phyloP scores from a whole-genome alignment of 2,113 vertebrate species.

The Dasypus novemcinctus region DNA sequence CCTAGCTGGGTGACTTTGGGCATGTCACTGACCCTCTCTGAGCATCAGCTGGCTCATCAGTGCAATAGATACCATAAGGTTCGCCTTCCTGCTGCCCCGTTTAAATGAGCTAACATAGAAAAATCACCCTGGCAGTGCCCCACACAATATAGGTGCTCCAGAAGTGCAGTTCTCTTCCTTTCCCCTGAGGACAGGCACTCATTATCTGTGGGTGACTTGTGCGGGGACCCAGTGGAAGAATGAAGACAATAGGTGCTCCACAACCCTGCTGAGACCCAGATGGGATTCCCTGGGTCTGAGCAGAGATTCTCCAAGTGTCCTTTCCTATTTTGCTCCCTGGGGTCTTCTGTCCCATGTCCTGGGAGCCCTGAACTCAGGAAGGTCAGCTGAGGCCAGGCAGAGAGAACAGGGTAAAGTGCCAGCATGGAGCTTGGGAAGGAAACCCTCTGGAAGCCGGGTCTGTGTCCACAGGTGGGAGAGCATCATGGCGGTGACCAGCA shows the following conservation, averaged over 20 bases:
- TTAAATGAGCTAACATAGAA: not conserved
- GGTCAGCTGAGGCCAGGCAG: not conserved
- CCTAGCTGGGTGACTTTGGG: not conserved
- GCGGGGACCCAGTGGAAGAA: not conserved
- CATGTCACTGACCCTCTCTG: not conserved
- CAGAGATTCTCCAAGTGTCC: not conserved
- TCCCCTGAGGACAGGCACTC: not conserved
- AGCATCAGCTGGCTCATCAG: not conserved
- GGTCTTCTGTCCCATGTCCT: not conserved
- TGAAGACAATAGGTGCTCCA: no score
- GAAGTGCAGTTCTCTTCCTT: not conserved
- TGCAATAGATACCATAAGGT: not conserved
- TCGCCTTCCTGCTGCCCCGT: accelerated
- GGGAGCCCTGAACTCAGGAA: not conserved
- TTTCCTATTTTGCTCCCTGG: not conserved
- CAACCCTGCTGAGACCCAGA: not conserved
- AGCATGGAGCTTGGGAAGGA: no score
- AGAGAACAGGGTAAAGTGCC: not conserved
- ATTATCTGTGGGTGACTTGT: not conserved
- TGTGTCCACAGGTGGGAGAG: not conserved
- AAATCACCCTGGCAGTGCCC: not conserved
- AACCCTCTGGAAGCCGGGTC: not conserved
- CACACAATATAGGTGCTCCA: accelerated
- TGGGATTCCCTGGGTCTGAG: not conserved
- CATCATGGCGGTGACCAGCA: not conserved